A percentile compares a stretch with the other conserved stretches of the same genome.
These are phyloP conservation scores for Amblyopsis hoosieri DNA, from an alignment of 2,797 vertebrate genomes.

Conservation along the genomic window DNA sequence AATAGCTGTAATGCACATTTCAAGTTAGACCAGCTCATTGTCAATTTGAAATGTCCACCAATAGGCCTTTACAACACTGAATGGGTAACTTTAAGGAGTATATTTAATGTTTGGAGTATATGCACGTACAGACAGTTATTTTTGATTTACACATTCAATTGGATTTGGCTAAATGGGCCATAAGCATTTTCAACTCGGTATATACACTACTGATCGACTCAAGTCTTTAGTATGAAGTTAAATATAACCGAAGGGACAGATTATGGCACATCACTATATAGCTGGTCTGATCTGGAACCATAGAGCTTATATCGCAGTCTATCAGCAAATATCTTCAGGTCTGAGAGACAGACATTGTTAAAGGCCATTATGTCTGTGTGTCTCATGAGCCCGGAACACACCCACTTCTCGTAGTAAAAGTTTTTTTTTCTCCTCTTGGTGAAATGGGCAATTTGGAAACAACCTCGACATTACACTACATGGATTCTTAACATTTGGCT, in stretches of 20 bases:
- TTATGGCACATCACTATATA: conserved; percentile 72
- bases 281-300: conserved; percentile 27
- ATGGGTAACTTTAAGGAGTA: conserved; percentile 12
- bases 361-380: conserved; percentile 3
- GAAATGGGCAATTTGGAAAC: not conserved
- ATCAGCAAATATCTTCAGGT: conserved; percentile 25
- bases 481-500: conserved; percentile 56
- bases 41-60: conserved; percentile 8
- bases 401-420: conserved; percentile 2
- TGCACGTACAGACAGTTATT: not conserved
- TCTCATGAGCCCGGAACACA: conserved; percentile 21
- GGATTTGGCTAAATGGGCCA: not conserved
- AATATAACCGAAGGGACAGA: not conserved
- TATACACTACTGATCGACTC: conserved; percentile 51
- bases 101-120: conserved; percentile 15
- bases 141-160: not conserved
- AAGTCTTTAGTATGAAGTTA: too few relatives aligned
- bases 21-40: conserved; percentile 40
- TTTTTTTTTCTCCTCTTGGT: not conserved
- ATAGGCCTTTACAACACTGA: conserved; percentile 22
- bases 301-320: not conserved
- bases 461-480: conserved; percentile 37
- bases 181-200: conserved; percentile 30
- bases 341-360: conserved; percentile 5
- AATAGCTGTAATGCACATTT: conserved; percentile 42